Evolutionary conservation across 53 echinoderm and acorn worm species (phyloP).

Genomic region (Arbacia lixula): DNA sequence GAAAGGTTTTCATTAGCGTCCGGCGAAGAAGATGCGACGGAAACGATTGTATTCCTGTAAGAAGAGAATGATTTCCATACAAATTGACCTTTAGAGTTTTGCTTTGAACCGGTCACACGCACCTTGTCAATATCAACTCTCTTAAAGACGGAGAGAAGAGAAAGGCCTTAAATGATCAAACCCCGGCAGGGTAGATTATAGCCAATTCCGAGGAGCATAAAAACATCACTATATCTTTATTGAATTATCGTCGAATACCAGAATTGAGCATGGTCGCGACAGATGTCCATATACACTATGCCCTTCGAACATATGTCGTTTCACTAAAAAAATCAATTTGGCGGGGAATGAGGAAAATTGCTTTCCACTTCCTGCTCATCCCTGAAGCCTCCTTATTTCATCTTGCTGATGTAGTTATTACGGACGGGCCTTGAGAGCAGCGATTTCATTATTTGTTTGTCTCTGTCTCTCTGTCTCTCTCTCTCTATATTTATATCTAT

Average conservation of each 20-base stretch:
- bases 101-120: too few relatives aligned
- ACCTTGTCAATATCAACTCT: too few relatives aligned
- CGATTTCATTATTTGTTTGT: constrained; percentile 13
- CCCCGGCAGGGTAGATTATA: too few relatives aligned
- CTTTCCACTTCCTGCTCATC: constrained; percentile 24
- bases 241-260: constrained; percentile 8
- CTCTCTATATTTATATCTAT: background rate
- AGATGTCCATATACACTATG: background rate
- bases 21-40: too few relatives aligned
- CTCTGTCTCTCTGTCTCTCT: background rate
- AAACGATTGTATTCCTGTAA: too few relatives aligned
- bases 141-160: too few relatives aligned
- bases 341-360: constrained; percentile 20
- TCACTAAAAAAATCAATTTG: constrained; percentile 30
- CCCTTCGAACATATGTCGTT: constrained; percentile 19
- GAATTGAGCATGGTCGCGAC: constrained; percentile 18
- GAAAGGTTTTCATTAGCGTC: too few relatives aligned
- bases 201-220: constrained; percentile 26
- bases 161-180: too few relatives aligned
- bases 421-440: background rate
- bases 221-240: constrained; percentile 2
- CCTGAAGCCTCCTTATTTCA: constrained; percentile 30
- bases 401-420: constrained; percentile 24
- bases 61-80: too few relatives aligned
- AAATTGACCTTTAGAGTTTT: too few relatives aligned